Percentiles rank a stretch among this genome's conserved stretches.
Evolutionary conservation across 1,140 invertebrate species (phyloP).

Genomic region (Pogonognathellus flavescens): DNA sequence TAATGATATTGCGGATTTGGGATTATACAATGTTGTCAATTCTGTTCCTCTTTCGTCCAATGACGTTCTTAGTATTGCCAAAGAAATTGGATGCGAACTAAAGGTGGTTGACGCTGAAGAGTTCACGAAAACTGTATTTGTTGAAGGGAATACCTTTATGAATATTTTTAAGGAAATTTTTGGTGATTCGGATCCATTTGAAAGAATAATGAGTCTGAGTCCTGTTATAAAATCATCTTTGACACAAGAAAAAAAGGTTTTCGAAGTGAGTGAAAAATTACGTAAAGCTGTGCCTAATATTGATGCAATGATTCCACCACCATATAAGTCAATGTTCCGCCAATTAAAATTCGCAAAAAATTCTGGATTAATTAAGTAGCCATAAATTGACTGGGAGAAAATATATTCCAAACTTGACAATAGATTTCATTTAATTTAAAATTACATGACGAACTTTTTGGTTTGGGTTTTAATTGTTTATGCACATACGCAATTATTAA

Average conservation of each 20-base stretch:
- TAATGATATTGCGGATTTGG: background rate
- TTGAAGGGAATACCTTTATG: background rate
- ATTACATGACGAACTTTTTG: too few relatives aligned
- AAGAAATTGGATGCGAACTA: background rate
- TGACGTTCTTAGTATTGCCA: background rate
- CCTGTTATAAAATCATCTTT: background rate
- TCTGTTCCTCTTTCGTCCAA: background rate
- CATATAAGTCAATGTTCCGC: too few relatives aligned
- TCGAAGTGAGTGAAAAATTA: background rate
- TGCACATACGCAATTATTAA: too few relatives aligned
- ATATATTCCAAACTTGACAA: too few relatives aligned
- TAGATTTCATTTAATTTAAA: too few relatives aligned
- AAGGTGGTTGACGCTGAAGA: background rate
- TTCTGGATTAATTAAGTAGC: too few relatives aligned
- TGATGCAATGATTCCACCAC: background rate
- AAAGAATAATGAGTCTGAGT: background rate
- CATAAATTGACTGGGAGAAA: too few relatives aligned
- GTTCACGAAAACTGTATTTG: background rate
- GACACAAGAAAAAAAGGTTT: background rate
- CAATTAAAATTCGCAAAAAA: too few relatives aligned
- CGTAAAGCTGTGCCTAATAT: background rate
- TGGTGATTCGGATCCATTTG: background rate
- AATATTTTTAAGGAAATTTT: background rate
- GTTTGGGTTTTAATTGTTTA: too few relatives aligned
- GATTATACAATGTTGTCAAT: background rate